A percentile compares a stretch with the other conserved stretches of the same genome.
Evolutionary conservation across 2,888 invertebrate species (phyloP).

Genomic region (Caenorhabditis macrosperma): DNA sequence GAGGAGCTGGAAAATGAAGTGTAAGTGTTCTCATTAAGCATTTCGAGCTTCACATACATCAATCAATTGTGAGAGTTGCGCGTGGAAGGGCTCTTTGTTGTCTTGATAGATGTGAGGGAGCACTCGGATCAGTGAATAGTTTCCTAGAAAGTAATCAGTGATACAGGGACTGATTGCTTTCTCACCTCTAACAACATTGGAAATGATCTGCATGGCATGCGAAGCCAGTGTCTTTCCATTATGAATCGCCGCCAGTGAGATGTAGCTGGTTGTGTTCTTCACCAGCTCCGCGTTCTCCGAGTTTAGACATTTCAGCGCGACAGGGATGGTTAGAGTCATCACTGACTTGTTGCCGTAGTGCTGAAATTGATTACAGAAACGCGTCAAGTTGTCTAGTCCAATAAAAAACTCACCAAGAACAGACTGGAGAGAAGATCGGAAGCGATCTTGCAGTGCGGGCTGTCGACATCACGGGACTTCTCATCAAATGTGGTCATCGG

Average conservation of each 20-base stretch:
- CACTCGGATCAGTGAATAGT: slow-evolving; percentile 90
- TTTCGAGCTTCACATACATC: slow-evolving; percentile 29
- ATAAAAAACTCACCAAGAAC: slow-evolving; percentile 86
- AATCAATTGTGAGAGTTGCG: slow-evolving; percentile 89
- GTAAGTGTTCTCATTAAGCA: not conserved
- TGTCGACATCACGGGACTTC: slow-evolving; percentile 88
- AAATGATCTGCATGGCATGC: slow-evolving; percentile 91
- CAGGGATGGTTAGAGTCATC: slow-evolving; percentile 90
- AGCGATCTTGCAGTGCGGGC: slow-evolving; percentile 96
- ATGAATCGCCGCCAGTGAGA: slow-evolving; percentile 92
- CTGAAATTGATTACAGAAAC: too few species aligned
- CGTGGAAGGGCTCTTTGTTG: slow-evolving; percentile 89
- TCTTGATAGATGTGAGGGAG: slow-evolving; percentile 92
- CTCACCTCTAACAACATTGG: slow-evolving; percentile 89
- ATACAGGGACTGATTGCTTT: not conserved
- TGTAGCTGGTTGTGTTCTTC: slow-evolving; percentile 90
- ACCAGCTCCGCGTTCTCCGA: slow-evolving; percentile 91
- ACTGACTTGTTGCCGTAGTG: slow-evolving; percentile 86
- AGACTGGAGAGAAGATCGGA: slow-evolving; percentile 95
- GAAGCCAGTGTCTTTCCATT: slow-evolving; percentile 90
- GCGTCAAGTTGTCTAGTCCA: too few species aligned
- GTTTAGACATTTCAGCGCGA: slow-evolving; percentile 85
- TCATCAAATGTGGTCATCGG: slow-evolving; percentile 59
- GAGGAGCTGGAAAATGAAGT: slow-evolving; percentile 42
- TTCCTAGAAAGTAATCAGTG: slow-evolving; percentile 84